Conservation (phyloP, 2,113 vertebrate genomes). For the Coracopsis vasa region DNA sequence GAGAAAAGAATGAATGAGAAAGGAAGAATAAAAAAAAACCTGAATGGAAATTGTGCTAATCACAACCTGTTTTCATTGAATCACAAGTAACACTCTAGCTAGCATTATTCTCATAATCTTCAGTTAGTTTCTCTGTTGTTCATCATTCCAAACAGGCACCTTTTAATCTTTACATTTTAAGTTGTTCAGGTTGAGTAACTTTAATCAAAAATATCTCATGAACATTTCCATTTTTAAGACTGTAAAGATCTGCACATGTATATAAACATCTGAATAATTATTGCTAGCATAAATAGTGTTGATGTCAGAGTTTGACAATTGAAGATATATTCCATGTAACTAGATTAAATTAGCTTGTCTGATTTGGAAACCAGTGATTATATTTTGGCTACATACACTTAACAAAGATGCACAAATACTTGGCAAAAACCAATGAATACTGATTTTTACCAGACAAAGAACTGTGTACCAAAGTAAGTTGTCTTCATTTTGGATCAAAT, state of each 20-base stretch:
- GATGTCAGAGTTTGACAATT: neutral
- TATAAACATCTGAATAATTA: neutral
- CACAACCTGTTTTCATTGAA: neutral
- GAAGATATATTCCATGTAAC: neutral
- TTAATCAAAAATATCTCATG: neutral
- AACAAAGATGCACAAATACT: neutral
- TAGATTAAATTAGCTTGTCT: neutral
- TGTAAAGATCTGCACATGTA: neutral
- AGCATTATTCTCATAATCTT: neutral
- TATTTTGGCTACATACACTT: neutral
- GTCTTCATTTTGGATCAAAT: neutral
- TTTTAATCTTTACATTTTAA: neutral
- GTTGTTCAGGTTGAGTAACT: neutral
- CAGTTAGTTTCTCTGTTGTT: neutral
- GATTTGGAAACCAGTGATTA: neutral
- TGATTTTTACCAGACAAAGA: neutral
- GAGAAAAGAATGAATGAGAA: neutral
- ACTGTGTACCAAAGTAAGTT: neutral
- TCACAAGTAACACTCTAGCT: neutral
- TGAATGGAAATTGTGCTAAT: neutral
- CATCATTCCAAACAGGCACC: neutral
- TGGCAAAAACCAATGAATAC: neutral
- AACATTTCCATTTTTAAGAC: neutral
- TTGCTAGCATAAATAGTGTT: neutral
- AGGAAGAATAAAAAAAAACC: neutral